These are phyloP conservation scores for Anthrax anthrax DNA, from an alignment of 2,888 invertebrate genomes.

Conservation along the genomic window DNA sequence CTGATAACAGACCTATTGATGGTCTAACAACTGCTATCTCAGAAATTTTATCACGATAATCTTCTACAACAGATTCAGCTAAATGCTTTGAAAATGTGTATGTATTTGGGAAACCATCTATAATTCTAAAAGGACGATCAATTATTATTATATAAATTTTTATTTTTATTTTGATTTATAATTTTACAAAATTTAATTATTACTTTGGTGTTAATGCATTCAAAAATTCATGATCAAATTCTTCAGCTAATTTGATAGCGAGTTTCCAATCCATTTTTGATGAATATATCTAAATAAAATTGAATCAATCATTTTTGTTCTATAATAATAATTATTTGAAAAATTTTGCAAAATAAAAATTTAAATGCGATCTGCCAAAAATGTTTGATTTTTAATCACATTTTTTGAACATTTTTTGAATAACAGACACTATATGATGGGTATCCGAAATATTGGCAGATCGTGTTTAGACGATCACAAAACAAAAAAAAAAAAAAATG, in stretches of 20 bases:
- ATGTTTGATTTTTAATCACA: too few species aligned
- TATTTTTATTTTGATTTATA: neutral
- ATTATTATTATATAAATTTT: neutral
- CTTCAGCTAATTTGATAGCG: slow-evolving; percentile 44
- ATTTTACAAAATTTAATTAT: slow-evolving; percentile 10
- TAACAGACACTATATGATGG: too few species aligned
- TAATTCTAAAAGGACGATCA: slow-evolving; percentile 31
- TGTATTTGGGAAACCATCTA: slow-evolving; percentile 60
- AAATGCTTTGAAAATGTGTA: slow-evolving; percentile 75
- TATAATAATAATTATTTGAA: too few species aligned
- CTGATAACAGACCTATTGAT: slow-evolving; percentile 61
- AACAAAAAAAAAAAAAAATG: too few species aligned
- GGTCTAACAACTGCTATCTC: slow-evolving; percentile 65
- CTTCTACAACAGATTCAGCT: slow-evolving; percentile 58
- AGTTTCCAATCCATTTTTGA: slow-evolving; percentile 47
- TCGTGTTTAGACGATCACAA: too few species aligned
- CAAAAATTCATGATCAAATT: slow-evolving; percentile 38
- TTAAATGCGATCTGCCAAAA: too few species aligned
- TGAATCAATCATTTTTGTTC: too few species aligned
- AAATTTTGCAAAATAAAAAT: too few species aligned
- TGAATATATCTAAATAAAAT: slow-evolving; percentile 9
- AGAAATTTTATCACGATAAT: slow-evolving; percentile 43
- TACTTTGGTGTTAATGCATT: slow-evolving; percentile 44
- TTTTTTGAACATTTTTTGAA: too few species aligned
- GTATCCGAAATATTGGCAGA: too few species aligned